These are phyloP conservation scores for Narcine bancroftii DNA, from an alignment of 2,113 vertebrate genomes.

Conservation along the genomic window DNA sequence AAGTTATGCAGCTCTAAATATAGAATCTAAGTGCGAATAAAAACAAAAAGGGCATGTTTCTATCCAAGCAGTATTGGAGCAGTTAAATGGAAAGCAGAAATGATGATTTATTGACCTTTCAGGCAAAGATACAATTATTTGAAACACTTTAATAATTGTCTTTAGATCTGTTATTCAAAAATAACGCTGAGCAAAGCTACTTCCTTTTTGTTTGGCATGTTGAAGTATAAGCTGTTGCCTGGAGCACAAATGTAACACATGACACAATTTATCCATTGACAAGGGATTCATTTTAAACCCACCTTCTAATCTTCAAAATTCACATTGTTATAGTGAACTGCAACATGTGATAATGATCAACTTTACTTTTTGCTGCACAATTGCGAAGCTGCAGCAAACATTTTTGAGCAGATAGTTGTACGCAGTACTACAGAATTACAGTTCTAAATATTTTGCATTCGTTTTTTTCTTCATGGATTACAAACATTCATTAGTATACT, in stretches of 20 bases:
- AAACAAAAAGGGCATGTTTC: not conserved
- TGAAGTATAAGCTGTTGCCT: too few relatives aligned
- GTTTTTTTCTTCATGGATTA: not conserved
- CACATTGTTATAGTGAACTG: not conserved
- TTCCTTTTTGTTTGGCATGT: too few relatives aligned
- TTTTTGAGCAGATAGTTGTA: not conserved
- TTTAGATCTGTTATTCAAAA: too few relatives aligned
- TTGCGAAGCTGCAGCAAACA: too few relatives aligned
- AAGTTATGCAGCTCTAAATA: too few relatives aligned
- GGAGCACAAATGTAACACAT: not conserved
- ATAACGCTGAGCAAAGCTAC: too few relatives aligned
- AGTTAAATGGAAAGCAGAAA: not conserved
- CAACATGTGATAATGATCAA: too few relatives aligned
- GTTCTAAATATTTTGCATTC: not conserved
- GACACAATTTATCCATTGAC: not conserved
- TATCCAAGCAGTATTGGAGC: not conserved
- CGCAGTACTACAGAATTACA: conserved; percentile 9
- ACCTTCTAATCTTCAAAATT: not conserved
- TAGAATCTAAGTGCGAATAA: not conserved
- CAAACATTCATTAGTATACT: not conserved
- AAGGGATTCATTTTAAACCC: not conserved
- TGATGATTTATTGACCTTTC: not conserved
- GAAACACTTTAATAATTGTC: too few relatives aligned
- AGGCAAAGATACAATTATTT: too few relatives aligned
- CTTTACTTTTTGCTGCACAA: conserved; percentile 4